These are phyloP conservation scores for Onychostruthus taczanowskii DNA, from an alignment of 2,113 vertebrate species.

Conservation along the genomic window DNA sequence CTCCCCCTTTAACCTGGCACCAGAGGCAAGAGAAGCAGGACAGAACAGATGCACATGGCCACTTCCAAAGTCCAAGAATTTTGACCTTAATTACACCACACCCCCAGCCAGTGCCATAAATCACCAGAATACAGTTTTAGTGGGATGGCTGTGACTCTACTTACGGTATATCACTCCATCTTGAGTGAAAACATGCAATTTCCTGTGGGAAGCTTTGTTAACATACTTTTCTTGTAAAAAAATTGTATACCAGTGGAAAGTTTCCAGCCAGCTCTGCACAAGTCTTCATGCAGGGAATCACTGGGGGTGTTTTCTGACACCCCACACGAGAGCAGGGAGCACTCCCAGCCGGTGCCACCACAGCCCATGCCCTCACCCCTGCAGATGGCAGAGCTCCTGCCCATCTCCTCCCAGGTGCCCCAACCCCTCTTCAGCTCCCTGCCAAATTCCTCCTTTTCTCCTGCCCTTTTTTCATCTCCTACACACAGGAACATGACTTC, in stretches of 20 bases:
- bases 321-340: neutral
- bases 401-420: neutral
- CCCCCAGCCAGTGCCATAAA: neutral
- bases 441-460: neutral
- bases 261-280: neutral
- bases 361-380: neutral
- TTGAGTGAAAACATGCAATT: neutral
- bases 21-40: neutral
- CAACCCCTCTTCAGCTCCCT: neutral
- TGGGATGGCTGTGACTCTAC: neutral
- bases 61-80: neutral
- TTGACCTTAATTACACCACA: neutral
- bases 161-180: rapidly evolving
- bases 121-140: neutral
- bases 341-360: rapidly evolving
- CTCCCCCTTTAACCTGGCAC: neutral
- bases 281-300: neutral
- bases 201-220: neutral
- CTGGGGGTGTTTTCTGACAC: neutral
- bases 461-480: neutral
- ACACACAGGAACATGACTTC: neutral
- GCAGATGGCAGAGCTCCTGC: neutral
- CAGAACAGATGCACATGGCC: neutral
- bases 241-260: neutral
- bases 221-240: neutral